Evolutionary conservation across 2,113 vertebrate species (phyloP).

Genomic region (Pseudopodoces humilis): DNA sequence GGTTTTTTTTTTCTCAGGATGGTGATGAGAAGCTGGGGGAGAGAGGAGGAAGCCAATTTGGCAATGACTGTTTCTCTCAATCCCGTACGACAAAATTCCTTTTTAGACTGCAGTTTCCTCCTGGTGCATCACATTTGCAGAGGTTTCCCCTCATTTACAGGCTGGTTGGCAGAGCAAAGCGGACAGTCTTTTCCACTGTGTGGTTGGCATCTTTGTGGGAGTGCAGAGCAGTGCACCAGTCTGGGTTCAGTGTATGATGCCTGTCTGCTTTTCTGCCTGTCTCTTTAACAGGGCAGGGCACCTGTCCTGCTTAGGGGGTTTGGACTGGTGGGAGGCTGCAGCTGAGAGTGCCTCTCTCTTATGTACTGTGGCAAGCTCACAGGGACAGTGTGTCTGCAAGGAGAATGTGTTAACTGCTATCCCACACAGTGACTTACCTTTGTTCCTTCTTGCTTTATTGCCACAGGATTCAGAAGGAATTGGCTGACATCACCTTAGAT

Average conservation of each 20-base stretch:
- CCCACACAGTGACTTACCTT: slow-evolving; percentile 33
- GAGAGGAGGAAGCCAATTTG: background rate
- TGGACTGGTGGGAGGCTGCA: background rate
- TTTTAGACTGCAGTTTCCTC: background rate
- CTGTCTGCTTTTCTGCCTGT: background rate
- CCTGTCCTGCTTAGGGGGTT: background rate
- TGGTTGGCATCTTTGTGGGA: background rate
- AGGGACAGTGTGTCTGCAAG: background rate
- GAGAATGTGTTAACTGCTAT: background rate
- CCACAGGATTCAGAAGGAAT: slow-evolving; percentile 94
- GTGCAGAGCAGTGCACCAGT: background rate
- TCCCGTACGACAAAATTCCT: background rate
- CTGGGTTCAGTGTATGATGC: background rate
- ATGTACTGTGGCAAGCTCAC: background rate
- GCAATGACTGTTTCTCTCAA: background rate
- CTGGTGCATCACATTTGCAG: background rate
- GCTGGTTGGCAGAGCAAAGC: background rate
- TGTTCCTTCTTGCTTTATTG: slow-evolving; percentile 35
- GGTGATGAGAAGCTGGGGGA: background rate
- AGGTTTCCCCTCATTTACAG: background rate
- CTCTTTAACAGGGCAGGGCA: background rate
- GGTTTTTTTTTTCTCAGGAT: background rate
- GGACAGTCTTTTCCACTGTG: background rate
- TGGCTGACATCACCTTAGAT: slow-evolving; percentile 97
- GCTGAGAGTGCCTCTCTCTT: background rate